Percentiles rank a stretch among this genome's conserved stretches.
phyloP scores from a whole-genome alignment of 2,797 vertebrate species.

The Scarus forsteni region DNA sequence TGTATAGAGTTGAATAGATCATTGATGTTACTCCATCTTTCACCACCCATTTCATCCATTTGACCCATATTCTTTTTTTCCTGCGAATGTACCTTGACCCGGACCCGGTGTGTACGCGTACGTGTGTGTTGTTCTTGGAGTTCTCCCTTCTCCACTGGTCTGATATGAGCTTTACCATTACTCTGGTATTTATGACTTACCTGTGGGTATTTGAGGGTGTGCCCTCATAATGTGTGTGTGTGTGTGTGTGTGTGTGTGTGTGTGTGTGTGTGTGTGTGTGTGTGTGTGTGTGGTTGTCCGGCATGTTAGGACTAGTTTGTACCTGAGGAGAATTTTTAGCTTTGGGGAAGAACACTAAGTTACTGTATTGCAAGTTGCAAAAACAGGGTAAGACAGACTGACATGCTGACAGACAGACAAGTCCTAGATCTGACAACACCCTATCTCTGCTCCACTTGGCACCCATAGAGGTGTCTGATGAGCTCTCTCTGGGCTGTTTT shows the following conservation, averaged over 20 bases:
- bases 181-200: constrained; percentile 76
- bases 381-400: constrained; percentile 35
- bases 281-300: constrained; percentile 34
- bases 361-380: constrained; percentile 48
- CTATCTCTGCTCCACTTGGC: constrained; percentile 55
- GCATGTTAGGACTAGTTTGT: constrained; percentile 64
- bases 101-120: constrained; percentile 60
- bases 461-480: constrained; percentile 49
- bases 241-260: constrained; percentile 15
- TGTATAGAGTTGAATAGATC: constrained; percentile 79
- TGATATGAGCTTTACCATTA: constrained; percentile 67
- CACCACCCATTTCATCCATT: constrained; percentile 53
- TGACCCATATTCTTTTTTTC: background rate
- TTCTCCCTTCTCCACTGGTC: constrained; percentile 54
- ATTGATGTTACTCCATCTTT: constrained; percentile 54
- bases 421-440: constrained; percentile 50
- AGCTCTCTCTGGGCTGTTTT: constrained; percentile 45
- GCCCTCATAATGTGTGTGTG: constrained; percentile 13
- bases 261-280: background rate
- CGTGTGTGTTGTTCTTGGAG: constrained; percentile 32
- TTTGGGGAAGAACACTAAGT: constrained; percentile 50
- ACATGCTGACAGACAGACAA: constrained; percentile 36
- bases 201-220: constrained; percentile 61
- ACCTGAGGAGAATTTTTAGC: constrained; percentile 58
- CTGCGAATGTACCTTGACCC: constrained; percentile 46